phyloP scores from a whole-genome alignment of 2,888 invertebrate species.

The Horisme vitalbata region DNA sequence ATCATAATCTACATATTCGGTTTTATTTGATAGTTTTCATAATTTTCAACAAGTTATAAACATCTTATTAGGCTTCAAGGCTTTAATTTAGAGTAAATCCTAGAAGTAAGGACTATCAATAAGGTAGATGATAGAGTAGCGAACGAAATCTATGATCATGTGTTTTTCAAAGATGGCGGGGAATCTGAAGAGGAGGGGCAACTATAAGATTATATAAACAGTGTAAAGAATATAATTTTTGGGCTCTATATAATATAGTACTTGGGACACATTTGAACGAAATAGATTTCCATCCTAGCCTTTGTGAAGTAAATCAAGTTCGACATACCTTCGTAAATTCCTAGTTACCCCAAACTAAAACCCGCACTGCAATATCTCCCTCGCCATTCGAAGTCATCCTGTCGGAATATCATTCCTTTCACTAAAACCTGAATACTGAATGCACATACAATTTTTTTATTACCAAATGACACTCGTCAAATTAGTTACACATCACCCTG shows the following conservation, averaged over 20 bases:
- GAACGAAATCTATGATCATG: conserved; percentile 48
- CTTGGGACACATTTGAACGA: too few species aligned
- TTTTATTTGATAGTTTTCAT: too few species aligned
- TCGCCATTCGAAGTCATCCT: conserved; percentile 56
- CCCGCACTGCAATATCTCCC: conserved; percentile 36
- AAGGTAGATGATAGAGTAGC: conserved; percentile 44
- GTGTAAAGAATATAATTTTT: too few species aligned
- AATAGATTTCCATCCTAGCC: too few species aligned
- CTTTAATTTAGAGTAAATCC: conserved; percentile 26
- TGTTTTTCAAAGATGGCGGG: conserved; percentile 82
- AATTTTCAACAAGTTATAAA: too few species aligned
- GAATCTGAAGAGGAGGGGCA: conserved; percentile 85
- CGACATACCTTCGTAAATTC: conserved; percentile 24
- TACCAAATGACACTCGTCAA: conserved; percentile 67
- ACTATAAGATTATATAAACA: too few species aligned
- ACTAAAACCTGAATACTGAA: conserved; percentile 50
- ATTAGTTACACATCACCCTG: conserved; percentile 56
- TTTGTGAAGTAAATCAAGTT: conserved; percentile 8
- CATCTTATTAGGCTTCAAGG: too few species aligned
- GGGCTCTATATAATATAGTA: too few species aligned
- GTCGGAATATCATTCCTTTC: conserved; percentile 62
- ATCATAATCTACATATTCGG: too few species aligned
- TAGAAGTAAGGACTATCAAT: conserved; percentile 31
- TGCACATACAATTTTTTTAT: conserved; percentile 49
- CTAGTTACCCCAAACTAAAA: conserved; percentile 36